Percentiles rank a stretch among this genome's conserved stretches.
phyloP scores from a whole-genome alignment of 1,140 invertebrate genomes.

The Drosophila lacertosa region DNA sequence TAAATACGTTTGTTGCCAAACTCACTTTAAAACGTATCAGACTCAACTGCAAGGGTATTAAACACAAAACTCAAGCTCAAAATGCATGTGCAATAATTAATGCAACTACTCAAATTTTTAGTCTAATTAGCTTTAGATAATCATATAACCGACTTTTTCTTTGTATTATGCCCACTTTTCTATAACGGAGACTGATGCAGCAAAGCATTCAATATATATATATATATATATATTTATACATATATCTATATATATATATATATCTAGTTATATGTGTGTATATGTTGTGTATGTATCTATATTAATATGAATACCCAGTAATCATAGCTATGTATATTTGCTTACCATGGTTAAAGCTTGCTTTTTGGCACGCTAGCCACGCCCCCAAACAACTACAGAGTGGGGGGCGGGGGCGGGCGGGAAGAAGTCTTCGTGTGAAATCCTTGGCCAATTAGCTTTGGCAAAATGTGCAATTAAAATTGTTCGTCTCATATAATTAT shows the following conservation, averaged over 20 bases:
- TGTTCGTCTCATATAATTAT: slow-evolving; percentile 55
- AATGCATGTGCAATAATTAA: slow-evolving; percentile 38
- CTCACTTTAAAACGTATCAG: not conserved
- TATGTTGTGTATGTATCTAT: slow-evolving; percentile 34
- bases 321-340: slow-evolving; percentile 24
- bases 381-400: slow-evolving; percentile 4
- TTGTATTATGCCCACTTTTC: slow-evolving; percentile 51
- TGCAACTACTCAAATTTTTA: slow-evolving; percentile 47
- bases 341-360: slow-evolving; percentile 34
- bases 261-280: not conserved
- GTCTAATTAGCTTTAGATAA: slow-evolving; percentile 66
- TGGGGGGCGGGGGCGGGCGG: not conserved
- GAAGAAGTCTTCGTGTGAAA: slow-evolving; percentile 45
- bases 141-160: slow-evolving; percentile 41
- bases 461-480: slow-evolving; percentile 66
- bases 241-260: slow-evolving; percentile 11
- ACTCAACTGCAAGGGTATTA: slow-evolving; percentile 37
- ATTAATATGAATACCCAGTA: slow-evolving; percentile 9
- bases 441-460: slow-evolving; percentile 60
- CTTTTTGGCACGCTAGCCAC: slow-evolving; percentile 52
- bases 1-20: not conserved
- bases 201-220: slow-evolving; percentile 46
- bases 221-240: slow-evolving; percentile 28
- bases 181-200: slow-evolving; percentile 70
- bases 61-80: slow-evolving; percentile 21